Evolutionary conservation across 2,797 vertebrate species (phyloP), one percentile per base, ranked within the genome.

Genomic region (Morelia viridis): DNA sequence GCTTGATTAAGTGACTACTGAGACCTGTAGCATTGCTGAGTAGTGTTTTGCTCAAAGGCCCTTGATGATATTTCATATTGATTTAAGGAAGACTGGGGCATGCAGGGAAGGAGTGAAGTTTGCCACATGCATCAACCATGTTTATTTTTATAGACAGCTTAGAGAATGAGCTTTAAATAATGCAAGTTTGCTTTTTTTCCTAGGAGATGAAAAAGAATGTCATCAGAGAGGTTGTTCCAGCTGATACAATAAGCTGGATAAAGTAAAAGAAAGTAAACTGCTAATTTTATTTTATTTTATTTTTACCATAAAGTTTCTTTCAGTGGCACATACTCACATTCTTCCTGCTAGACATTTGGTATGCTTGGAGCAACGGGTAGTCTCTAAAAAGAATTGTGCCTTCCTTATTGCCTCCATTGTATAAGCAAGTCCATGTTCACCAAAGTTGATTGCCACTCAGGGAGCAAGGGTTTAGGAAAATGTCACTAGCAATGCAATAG

Each of bases 31-130:
- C 90, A 1, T 53, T 35, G 92, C 62, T 62, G 88, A 71, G 84
- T 89, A 92, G 91, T 90, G 50, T 91, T 93, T 89, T 90, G 86
- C 76, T 87, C 71, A 85, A 71, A 89, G 92, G 84, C 84, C n/a
- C 13, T 94, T 60, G 12, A 64, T 89, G 71, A 92, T 5, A 13
- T 11, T 92, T 84, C 15, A 0, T 89, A 61, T 17, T 89, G 89
- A n/a, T 41, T 95, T 93, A 46, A 62, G 93, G n/a, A 28, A 5
- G 4, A 91, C 0, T 2, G 0, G 50, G 62, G 83, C 9, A 12
- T 87, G 46, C 53, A 93, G 13, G 13, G 60, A 91, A 93, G 76
- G 10, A 89, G 7, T 53, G 64, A 56, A 53, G 26, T 31, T 84
- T 64, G 46, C 11, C 89, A 46, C 13, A 56, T 71, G 76, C 56